phyloP scores from a whole-genome alignment of 2,797 vertebrate species.

The Ciconia nigra region DNA sequence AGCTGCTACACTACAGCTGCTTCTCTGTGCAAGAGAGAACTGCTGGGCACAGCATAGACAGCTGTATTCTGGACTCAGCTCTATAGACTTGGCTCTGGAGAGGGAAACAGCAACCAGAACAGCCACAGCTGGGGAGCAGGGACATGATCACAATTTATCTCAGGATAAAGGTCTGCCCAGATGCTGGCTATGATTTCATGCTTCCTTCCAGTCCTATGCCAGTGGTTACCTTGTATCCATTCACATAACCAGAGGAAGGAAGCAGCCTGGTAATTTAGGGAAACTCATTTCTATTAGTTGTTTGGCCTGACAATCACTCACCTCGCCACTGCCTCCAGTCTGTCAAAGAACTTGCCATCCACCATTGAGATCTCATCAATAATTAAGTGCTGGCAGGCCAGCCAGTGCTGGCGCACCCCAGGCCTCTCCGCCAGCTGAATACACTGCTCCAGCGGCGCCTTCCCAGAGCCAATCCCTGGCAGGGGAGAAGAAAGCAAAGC shows the following conservation, averaged over 20 bases:
- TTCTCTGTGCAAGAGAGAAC: neutral
- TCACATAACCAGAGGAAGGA: neutral
- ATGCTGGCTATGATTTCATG: neutral
- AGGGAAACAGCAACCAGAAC: neutral
- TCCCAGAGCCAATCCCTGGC: slow-evolving; percentile 90
- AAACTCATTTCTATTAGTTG: neutral
- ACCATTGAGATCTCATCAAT: slow-evolving; percentile 98
- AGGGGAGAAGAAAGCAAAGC: neutral
- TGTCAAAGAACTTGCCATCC: slow-evolving; percentile 94
- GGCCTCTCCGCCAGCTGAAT: slow-evolving; percentile 89
- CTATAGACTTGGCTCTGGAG: neutral
- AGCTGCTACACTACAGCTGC: neutral
- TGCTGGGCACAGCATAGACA: neutral
- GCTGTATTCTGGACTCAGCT: neutral
- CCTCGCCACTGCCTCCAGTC: slow-evolving; percentile 92
- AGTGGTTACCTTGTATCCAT: neutral
- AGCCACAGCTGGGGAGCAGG: neutral
- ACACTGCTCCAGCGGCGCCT: slow-evolving; percentile 89
- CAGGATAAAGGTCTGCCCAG: neutral
- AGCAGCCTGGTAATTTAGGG: neutral
- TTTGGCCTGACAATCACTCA: slow-evolving; percentile 17
- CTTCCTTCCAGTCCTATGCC: neutral
- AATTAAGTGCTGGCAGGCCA: slow-evolving; percentile 88
- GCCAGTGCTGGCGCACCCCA: slow-evolving; percentile 89
- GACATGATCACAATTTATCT: neutral